phyloP scores from a whole-genome alignment of 2,113 vertebrate genomes.

The Tyto alba region DNA sequence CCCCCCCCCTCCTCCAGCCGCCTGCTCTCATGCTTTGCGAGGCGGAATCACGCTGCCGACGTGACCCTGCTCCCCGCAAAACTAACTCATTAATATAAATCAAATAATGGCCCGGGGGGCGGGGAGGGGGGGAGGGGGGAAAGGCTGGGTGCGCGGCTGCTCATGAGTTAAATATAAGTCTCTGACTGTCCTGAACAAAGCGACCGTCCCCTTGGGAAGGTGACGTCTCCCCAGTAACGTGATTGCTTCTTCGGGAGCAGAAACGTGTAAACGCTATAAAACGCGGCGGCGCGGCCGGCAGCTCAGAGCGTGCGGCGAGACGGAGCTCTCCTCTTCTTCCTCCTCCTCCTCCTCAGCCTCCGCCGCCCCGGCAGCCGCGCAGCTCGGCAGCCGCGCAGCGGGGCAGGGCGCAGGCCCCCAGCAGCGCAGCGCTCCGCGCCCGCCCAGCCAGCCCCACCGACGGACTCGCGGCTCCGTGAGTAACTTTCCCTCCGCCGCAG shows the following conservation, averaged over 20 bases:
- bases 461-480: slow-evolving; percentile 47
- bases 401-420: slow-evolving; percentile 56
- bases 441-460: slow-evolving; percentile 17
- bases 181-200: slow-evolving; percentile 67
- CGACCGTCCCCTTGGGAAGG: slow-evolving; percentile 76
- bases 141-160: neutral
- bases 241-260: slow-evolving; percentile 71
- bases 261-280: slow-evolving; percentile 85
- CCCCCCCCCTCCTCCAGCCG: neutral
- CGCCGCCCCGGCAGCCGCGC: neutral
- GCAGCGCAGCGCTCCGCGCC: slow-evolving; percentile 74
- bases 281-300: slow-evolving; percentile 64
- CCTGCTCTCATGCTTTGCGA: neutral
- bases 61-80: neutral
- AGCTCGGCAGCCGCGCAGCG: neutral
- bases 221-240: slow-evolving; percentile 86
- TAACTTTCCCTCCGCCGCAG: slow-evolving; percentile 7
- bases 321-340: neutral
- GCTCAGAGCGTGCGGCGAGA: slow-evolving; percentile 59
- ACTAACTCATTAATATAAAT: slow-evolving; percentile 62
- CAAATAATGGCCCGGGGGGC: neutral
- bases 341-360: neutral
- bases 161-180: slow-evolving; percentile 72
- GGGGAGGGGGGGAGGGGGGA: neutral
- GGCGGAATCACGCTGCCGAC: neutral